Percentiles rank a stretch among this genome's conserved stretches.
phyloP scores from a whole-genome alignment of 1,140 invertebrate genomes.

The Neodiprion lecontei region DNA sequence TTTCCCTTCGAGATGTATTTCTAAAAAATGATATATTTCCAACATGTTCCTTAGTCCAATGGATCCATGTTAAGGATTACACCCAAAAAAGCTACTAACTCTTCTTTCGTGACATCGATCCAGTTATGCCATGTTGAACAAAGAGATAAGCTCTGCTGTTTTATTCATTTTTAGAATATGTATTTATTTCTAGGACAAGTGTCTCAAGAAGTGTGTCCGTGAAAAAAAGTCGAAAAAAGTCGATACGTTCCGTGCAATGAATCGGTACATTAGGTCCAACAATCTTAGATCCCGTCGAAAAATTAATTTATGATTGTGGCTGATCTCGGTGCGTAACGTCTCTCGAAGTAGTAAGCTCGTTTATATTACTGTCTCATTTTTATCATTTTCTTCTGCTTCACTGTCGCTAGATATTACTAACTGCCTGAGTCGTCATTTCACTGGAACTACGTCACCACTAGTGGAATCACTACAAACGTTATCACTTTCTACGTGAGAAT shows the following conservation, averaged over 20 bases:
- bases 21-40: conserved; percentile 24
- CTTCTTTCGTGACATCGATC: conserved; percentile 18
- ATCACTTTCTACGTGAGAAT: no score
- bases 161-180: conserved; percentile 23
- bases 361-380: no score
- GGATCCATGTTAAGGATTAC: conserved; percentile 25
- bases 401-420: no score
- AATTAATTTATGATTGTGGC: conserved; percentile 8
- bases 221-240: conserved; percentile 29
- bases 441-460: no score
- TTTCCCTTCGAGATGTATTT: conserved; percentile 20
- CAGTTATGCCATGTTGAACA: conserved; percentile 25
- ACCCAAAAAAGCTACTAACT: conserved; percentile 23
- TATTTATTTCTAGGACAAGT: conserved; percentile 17
- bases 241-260: conserved; percentile 21
- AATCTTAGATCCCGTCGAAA: conserved; percentile 14
- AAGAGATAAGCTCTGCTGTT: conserved; percentile 10
- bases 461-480: no score
- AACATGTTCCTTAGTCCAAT: conserved; percentile 6
- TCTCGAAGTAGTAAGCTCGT: no score
- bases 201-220: conserved; percentile 17
- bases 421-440: no score
- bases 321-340: no score
- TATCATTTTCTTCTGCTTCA: no score
- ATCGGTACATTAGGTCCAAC: conserved; percentile 22